A percentile compares a stretch with the other conserved stretches of the same genome.
Conservation (phyloP, 2,113 vertebrate species). For the Synodontis membranacea region DNA sequence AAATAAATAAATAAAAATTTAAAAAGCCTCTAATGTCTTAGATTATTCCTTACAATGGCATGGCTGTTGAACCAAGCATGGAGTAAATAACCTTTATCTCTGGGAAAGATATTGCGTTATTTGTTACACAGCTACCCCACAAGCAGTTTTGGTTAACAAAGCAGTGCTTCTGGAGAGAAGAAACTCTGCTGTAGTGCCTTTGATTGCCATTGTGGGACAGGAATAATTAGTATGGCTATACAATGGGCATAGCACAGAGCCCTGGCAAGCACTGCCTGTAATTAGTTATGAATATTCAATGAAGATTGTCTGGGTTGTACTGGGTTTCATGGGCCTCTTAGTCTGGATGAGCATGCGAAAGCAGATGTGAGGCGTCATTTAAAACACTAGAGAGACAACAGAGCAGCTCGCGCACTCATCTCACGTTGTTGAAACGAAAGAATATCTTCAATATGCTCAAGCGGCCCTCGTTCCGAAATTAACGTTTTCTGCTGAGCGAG, state of each 20-base stretch:
- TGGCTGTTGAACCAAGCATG: neutral
- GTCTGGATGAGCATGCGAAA: slow-evolving; percentile 26
- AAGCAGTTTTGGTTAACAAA: slow-evolving; percentile 55
- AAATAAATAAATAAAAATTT: too few relatives aligned
- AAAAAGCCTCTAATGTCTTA: neutral
- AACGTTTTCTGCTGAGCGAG: neutral
- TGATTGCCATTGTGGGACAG: slow-evolving; percentile 64
- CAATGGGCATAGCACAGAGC: slow-evolving; percentile 63
- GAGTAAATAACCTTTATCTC: slow-evolving; percentile 2
- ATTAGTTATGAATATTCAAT: slow-evolving; percentile 78
- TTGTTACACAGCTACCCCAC: slow-evolving; percentile 39
- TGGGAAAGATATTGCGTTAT: neutral
- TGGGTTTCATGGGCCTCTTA: slow-evolving; percentile 52
- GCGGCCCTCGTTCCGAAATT: neutral
- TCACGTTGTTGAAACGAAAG: neutral
- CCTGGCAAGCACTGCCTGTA: slow-evolving; percentile 58
- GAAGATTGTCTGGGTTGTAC: slow-evolving; percentile 47
- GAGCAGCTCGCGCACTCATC: slow-evolving; percentile 8
- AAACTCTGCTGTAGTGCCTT: slow-evolving; percentile 57
- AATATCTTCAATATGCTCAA: neutral
- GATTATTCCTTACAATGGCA: neutral
- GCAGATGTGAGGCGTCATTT: slow-evolving; percentile 36
- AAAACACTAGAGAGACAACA: slow-evolving; percentile 22
- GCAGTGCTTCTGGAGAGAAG: slow-evolving; percentile 53
- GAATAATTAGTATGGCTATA: slow-evolving; percentile 69